These are phyloP conservation scores for Crocuta crocuta DNA, from an alignment of 2,113 vertebrate genomes.

Conservation along the genomic window DNA sequence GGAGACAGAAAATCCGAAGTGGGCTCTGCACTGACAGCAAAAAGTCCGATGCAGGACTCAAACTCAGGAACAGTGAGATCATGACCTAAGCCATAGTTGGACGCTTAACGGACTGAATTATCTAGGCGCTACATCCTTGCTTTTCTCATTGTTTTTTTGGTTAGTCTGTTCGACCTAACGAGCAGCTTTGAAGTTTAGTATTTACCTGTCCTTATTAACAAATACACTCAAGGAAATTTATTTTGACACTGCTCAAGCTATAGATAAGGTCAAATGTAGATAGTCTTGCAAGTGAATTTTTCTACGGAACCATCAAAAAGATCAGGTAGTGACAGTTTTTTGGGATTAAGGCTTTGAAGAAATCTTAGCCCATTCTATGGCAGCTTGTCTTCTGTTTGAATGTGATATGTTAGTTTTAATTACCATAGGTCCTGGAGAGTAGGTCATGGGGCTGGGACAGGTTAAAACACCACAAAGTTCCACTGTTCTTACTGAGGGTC, in stretches of 20 bases:
- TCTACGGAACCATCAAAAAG: neutral
- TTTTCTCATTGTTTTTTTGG: neutral
- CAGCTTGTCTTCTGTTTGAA: neutral
- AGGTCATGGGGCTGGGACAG: neutral
- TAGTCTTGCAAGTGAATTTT: neutral
- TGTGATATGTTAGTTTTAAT: neutral
- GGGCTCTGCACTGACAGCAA: too few species aligned
- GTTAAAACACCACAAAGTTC: neutral
- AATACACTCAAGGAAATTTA: neutral
- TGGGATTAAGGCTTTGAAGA: neutral
- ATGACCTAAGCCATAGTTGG: too few species aligned
- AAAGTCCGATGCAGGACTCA: too few species aligned
- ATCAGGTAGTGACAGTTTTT: neutral
- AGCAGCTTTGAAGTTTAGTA: constrained; percentile 14
- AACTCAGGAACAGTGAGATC: too few species aligned
- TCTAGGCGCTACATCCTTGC: neutral
- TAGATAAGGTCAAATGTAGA: neutral
- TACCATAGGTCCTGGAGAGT: neutral
- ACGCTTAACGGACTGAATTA: too few species aligned
- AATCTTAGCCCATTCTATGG: neutral
- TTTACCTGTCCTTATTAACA: neutral
- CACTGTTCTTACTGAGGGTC: neutral
- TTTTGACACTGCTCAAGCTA: neutral
- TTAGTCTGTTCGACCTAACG: neutral
- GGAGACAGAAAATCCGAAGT: too few species aligned